Base-by-base conservation (phyloP, 2,797 vertebrate genomes). In the Florisuga fusca region DNA sequence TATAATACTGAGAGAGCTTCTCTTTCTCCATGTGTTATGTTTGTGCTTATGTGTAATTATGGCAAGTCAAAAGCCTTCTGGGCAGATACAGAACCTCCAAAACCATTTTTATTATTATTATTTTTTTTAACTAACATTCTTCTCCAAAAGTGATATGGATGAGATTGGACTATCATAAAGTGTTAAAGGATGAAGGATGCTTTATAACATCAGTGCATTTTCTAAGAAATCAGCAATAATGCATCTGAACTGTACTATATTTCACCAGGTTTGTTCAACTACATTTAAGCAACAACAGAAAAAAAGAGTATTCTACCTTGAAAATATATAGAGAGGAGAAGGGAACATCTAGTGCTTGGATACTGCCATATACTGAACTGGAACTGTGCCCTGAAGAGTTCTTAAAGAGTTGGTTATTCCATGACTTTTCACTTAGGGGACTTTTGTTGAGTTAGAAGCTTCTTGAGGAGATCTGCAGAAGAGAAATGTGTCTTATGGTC, bases 1-100 rank as follows among this genome's bases (percentile, higher is more conserved):
- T 66, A 15, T 1, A 1, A 1, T 64, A 4, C 46, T 31, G 34
- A 86, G 45, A 86, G 17, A 0, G 3, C 20, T 84, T 33, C 15
- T 54, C 13, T 33, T 68, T 27, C 54, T 72, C 12, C 20, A 1
- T 17, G 12, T 48, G 45, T 27, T 43, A 25, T 5, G 79, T 82
- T 6, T 53, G 10, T 27, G 21, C 71, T 5, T 34, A 4, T 29
- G 9, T 62, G 17, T 38, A 46, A 46, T 53, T 73, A 23, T 2
- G n/a, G 36, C 90, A 72, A 12, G 26, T 72, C 54, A 61, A 77
- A 93, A 77, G 7, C 33, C 22, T 45, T 64, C 33, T 78, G 41
- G 53, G 33, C 36, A 45, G 27, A 36, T 68, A 33, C 13, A 71
- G 22, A 71, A 21, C 23, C 14, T 58, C 29, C 59, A 43, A 20